Conservation (phyloP, 2,888 invertebrate genomes). For the Drosophila lutescens region DNA sequence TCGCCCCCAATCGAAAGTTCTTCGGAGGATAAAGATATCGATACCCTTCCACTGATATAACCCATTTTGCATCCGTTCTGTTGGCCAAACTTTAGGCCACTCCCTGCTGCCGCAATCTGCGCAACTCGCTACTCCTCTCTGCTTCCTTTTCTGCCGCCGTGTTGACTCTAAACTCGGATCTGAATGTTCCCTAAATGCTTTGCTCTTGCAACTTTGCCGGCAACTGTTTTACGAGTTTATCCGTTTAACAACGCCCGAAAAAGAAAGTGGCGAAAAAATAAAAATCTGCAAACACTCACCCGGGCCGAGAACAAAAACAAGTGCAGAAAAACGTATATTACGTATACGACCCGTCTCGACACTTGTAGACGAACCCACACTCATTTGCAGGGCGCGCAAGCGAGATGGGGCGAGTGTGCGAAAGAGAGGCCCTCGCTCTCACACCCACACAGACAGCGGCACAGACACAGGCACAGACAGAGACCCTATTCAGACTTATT, state of each 20-base stretch:
- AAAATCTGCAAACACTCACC: conserved; percentile 42
- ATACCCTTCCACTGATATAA: conserved; percentile 2
- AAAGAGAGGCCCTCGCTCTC: conserved; percentile 8
- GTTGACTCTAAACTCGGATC: conserved; percentile 46
- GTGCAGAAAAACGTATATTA: conserved; percentile 52
- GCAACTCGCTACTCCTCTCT: conserved; percentile 6
- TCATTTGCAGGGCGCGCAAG: conserved; percentile 4
- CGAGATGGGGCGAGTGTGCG: conserved; percentile 9
- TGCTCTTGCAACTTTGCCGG: conserved; percentile 51
- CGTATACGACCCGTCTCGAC: conserved; percentile 73
- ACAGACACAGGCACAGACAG: conserved; percentile 39
- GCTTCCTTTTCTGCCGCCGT: conserved; percentile 9
- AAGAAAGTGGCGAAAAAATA: conserved; percentile 23
- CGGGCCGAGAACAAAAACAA: conserved; percentile 55
- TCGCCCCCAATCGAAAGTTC: neutral
- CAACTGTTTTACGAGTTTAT: conserved; percentile 66
- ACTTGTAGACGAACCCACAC: conserved; percentile 47
- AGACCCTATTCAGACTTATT: conserved; percentile 75
- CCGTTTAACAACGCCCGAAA: conserved; percentile 64
- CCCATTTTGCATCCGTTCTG: conserved; percentile 21
- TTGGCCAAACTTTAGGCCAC: conserved; percentile 20
- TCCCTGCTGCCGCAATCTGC: neutral
- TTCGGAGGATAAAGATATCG: neutral
- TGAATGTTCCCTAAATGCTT: conserved; percentile 54
- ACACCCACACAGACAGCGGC: conserved; percentile 11